Evolutionary conservation across 2,888 invertebrate genomes (phyloP).

Genomic region (Drosophila rubida): DNA sequence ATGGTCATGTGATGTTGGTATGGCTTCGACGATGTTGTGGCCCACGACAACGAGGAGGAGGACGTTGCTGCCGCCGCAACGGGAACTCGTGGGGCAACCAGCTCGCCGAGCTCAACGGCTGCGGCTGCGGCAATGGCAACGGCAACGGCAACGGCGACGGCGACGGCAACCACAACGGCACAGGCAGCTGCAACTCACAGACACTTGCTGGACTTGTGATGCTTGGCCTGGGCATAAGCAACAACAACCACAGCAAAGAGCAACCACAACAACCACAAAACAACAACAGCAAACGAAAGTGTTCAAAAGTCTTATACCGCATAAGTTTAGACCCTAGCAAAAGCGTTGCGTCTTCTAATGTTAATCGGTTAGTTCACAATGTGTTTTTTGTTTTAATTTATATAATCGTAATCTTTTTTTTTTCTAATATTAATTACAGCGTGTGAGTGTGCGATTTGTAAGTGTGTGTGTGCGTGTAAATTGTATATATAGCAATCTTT

Average conservation of each 20-base stretch:
- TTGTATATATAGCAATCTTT: slow-evolving; percentile 35
- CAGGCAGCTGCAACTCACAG: slow-evolving; percentile 24
- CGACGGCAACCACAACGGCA: neutral
- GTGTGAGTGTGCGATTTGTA: neutral
- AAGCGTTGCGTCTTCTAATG: slow-evolving; percentile 42
- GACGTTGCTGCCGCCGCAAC: slow-evolving; percentile 5
- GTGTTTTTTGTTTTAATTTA: slow-evolving; percentile 35
- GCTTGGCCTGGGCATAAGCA: slow-evolving; percentile 1
- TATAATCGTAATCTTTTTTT: slow-evolving; percentile 9
- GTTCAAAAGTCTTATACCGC: slow-evolving; percentile 69
- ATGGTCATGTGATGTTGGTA: slow-evolving; percentile 85
- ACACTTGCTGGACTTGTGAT: slow-evolving; percentile 26
- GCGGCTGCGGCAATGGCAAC: neutral
- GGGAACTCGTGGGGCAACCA: slow-evolving; percentile 1
- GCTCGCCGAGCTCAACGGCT: slow-evolving; percentile 7
- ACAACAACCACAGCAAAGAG: slow-evolving; percentile 17
- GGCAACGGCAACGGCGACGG: slow-evolving; percentile 13
- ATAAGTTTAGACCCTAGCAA: slow-evolving; percentile 41
- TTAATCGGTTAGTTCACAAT: slow-evolving; percentile 41
- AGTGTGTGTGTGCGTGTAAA: slow-evolving; percentile 12
- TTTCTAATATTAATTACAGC: slow-evolving; percentile 6
- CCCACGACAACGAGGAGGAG: slow-evolving; percentile 9
- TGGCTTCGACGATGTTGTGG: slow-evolving; percentile 80
- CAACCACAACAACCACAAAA: slow-evolving; percentile 7
- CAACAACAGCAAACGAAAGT: slow-evolving; percentile 64